Evolutionary conservation across 2,797 vertebrate genomes (phyloP).

Genomic region (Hoplostethus mediterraneus): DNA sequence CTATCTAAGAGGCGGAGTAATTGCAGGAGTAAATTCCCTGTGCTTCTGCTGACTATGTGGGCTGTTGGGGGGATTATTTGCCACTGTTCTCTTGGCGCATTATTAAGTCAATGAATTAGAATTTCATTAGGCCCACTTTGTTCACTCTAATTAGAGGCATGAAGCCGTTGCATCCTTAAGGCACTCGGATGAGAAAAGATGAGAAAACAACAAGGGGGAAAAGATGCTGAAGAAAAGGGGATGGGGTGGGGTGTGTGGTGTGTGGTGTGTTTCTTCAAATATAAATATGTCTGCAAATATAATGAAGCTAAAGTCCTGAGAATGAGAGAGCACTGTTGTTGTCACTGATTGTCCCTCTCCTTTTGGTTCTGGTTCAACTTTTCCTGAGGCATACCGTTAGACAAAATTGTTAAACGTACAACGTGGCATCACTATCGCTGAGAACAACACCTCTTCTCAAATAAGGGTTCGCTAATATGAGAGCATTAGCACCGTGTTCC

Average conservation of each 20-base stretch:
- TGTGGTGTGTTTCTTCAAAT: neutral
- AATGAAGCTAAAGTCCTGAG: neutral
- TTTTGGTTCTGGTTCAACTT: neutral
- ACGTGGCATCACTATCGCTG: too few species aligned
- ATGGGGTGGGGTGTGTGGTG: neutral
- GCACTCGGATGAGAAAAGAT: conserved; percentile 4
- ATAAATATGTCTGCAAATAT: neutral
- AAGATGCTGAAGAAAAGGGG: neutral
- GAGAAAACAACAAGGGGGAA: neutral
- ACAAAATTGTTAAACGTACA: too few species aligned
- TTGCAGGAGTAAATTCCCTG: conserved; percentile 28
- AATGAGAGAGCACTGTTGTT: neutral
- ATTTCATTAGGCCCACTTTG: conserved; percentile 39
- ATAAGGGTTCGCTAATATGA: too few species aligned
- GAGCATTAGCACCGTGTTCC: too few species aligned
- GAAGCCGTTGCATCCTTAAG: conserved; percentile 32
- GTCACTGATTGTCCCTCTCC: neutral
- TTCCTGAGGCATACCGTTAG: neutral
- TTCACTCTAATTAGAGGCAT: conserved; percentile 21
- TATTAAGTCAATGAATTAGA: conserved; percentile 37
- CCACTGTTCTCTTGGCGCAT: conserved; percentile 19
- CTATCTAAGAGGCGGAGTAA: conserved; percentile 14
- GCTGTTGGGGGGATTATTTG: neutral
- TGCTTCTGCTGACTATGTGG: conserved; percentile 24
- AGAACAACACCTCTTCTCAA: too few species aligned